Conservation (phyloP, 2,888 invertebrate genomes). For the Melieria picta region DNA sequence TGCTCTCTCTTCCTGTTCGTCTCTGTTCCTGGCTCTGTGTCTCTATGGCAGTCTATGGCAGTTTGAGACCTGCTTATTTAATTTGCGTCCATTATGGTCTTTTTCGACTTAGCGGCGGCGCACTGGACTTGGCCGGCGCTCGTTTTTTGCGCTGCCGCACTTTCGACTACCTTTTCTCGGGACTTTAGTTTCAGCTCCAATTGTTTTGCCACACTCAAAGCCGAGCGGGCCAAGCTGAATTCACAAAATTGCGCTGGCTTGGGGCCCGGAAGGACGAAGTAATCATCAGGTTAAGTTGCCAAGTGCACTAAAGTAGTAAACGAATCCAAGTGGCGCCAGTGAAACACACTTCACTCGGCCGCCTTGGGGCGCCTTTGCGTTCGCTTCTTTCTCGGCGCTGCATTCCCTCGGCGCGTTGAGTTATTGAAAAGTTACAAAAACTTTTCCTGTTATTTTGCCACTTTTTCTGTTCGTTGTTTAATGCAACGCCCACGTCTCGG, state of each 20-base stretch:
- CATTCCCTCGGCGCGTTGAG: no score
- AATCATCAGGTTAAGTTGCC: slow-evolving; percentile 22
- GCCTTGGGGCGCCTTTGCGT: no score
- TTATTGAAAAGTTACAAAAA: no score
- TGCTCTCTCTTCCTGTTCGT: neutral
- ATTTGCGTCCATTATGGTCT: slow-evolving; percentile 14
- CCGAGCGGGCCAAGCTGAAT: neutral
- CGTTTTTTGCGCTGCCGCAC: neutral
- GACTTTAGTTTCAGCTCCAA: slow-evolving; percentile 5
- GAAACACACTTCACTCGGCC: no score
- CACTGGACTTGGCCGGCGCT: neutral
- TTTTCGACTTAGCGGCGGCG: neutral
- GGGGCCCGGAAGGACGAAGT: neutral
- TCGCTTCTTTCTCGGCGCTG: no score
- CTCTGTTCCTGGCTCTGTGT: neutral
- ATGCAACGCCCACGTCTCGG: no score
- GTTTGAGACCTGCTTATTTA: slow-evolving; percentile 1
- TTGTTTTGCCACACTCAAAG: neutral
- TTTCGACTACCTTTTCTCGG: neutral
- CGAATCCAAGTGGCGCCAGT: no score
- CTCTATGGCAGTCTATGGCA: neutral
- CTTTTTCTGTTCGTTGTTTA: no score
- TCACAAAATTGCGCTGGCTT: neutral
- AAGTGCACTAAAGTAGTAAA: slow-evolving; percentile 1
- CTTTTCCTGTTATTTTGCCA: no score